These are phyloP conservation scores for Enteromius radiatus DNA, from an alignment of 2,797 vertebrate genomes.

Conservation along the genomic window DNA sequence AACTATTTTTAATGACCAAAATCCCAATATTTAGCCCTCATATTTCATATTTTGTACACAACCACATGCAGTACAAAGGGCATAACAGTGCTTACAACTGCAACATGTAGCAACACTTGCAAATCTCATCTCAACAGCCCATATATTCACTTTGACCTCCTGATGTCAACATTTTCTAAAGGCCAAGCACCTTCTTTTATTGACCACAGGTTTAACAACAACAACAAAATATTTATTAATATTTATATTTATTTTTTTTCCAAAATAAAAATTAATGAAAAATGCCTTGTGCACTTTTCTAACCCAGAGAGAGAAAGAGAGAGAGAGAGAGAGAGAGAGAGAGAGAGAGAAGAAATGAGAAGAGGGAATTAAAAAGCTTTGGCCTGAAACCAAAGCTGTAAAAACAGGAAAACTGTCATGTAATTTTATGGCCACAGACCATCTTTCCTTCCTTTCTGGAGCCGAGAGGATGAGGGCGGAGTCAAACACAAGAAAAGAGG, in stretches of 20 bases:
- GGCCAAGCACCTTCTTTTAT: background rate
- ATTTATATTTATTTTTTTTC: background rate
- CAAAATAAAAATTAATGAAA: background rate
- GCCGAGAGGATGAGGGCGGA: slow-evolving; percentile 36
- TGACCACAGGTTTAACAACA: background rate
- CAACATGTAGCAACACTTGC: background rate
- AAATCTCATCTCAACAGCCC: background rate
- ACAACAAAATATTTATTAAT: background rate
- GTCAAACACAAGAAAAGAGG: slow-evolving; percentile 22
- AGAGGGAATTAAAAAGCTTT: slow-evolving; percentile 24
- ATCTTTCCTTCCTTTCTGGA: slow-evolving; percentile 56
- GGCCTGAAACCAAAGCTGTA: slow-evolving; percentile 63
- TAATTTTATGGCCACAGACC: slow-evolving; percentile 63
- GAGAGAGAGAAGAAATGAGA: background rate
- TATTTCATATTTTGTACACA: background rate
- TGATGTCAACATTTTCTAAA: slow-evolving; percentile 6
- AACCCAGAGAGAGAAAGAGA: background rate
- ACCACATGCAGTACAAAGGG: background rate
- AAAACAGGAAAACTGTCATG: slow-evolving; percentile 53
- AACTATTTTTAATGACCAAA: background rate
- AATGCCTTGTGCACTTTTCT: background rate
- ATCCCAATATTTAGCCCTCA: background rate
- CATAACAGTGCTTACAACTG: background rate
- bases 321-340: background rate
- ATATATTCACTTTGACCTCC: background rate